A percentile compares a stretch with the other conserved stretches of the same genome.
phyloP scores from a whole-genome alignment of 2,888 invertebrate genomes.

The Troilus luridus region DNA sequence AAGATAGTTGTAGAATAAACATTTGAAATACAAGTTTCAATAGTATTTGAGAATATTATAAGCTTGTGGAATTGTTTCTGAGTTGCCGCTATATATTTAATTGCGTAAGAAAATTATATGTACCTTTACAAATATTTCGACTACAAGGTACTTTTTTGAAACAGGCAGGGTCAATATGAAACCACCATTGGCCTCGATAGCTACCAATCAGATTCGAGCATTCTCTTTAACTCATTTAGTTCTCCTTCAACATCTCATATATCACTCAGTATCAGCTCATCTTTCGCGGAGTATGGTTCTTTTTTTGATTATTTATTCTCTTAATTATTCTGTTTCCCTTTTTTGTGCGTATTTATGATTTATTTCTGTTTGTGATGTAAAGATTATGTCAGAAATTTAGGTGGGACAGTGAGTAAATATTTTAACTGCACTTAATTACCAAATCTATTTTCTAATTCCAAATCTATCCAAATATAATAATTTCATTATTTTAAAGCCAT shows the following conservation, averaged over 20 bases:
- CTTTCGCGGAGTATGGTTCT: neutral
- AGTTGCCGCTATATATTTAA: too few relatives aligned
- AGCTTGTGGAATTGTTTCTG: neutral
- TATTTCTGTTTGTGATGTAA: neutral
- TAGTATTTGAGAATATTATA: too few relatives aligned
- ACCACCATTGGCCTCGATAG: neutral
- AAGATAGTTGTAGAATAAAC: too few relatives aligned
- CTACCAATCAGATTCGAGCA: neutral
- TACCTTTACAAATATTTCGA: too few relatives aligned
- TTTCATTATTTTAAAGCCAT: too few relatives aligned
- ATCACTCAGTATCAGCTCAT: neutral
- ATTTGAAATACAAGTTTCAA: too few relatives aligned
- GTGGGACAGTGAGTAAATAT: neutral
- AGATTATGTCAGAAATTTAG: neutral
- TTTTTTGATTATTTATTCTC: neutral
- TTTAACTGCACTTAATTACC: too few relatives aligned
- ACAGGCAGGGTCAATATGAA: neutral
- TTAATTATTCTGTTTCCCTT: neutral
- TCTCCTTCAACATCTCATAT: neutral
- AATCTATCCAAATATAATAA: too few relatives aligned
- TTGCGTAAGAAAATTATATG: too few relatives aligned
- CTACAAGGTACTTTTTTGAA: too few relatives aligned
- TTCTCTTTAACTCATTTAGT: neutral
- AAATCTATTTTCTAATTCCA: too few relatives aligned
- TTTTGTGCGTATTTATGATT: neutral